phyloP scores from a whole-genome alignment of 2,888 invertebrate genomes.

The Tinea pellionella region DNA sequence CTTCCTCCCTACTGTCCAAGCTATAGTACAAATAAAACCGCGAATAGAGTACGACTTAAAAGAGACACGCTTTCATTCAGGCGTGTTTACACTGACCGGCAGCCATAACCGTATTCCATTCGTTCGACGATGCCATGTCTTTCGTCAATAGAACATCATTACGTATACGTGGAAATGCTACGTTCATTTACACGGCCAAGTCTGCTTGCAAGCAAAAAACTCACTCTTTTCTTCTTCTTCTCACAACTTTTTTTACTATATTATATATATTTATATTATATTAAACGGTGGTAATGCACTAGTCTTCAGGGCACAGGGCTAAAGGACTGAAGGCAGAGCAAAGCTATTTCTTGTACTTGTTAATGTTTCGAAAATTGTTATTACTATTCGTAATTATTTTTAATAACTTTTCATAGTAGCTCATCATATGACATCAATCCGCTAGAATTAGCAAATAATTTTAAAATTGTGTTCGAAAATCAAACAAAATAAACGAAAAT shows the following conservation, averaged over 20 bases:
- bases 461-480: too few relatives aligned
- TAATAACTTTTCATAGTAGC: too few relatives aligned
- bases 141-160: conserved; percentile 53
- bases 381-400: too few relatives aligned
- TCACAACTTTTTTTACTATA: too few relatives aligned
- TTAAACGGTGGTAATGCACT: too few relatives aligned
- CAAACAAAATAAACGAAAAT: neutral
- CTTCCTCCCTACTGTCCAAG: neutral
- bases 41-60: neutral
- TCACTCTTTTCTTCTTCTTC: neutral
- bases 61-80: conserved; percentile 20
- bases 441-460: too few relatives aligned
- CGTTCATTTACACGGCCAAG: neutral
- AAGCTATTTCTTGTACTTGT: too few relatives aligned
- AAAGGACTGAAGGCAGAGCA: too few relatives aligned
- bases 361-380: too few relatives aligned
- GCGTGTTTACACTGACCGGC: conserved; percentile 47
- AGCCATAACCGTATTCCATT: conserved; percentile 10
- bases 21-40: neutral
- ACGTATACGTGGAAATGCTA: conserved; percentile 19
- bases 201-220: neutral
- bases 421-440: too few relatives aligned
- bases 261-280: too few relatives aligned
- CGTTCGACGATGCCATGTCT: neutral
- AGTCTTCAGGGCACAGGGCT: too few relatives aligned